A percentile compares a stretch with the other conserved stretches of the same genome.
Conservation (phyloP, 2,113 vertebrate species). For the Misgurnus mizolepis region DNA sequence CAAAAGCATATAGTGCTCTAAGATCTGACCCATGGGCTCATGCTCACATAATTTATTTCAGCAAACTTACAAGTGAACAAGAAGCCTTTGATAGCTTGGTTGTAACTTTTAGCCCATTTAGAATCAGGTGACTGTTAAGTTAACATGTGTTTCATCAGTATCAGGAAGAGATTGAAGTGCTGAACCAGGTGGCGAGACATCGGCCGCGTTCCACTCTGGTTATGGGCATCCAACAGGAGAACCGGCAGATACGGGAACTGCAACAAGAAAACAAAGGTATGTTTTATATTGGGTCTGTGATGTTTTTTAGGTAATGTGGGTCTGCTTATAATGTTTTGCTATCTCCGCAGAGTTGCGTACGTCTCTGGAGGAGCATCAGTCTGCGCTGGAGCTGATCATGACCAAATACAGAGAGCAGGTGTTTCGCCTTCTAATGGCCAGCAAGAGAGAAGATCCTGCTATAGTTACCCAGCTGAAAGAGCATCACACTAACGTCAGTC, state of each 20-base stretch:
- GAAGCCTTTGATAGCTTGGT: too few relatives aligned
- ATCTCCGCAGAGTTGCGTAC: conserved; percentile 83
- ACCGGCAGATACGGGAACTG: conserved; percentile 92
- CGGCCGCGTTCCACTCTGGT: conserved; percentile 93
- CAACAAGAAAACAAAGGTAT: conserved; percentile 98
- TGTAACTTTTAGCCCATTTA: too few relatives aligned
- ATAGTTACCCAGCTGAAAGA: conserved; percentile 92
- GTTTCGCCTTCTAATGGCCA: conserved; percentile 91
- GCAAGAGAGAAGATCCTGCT: conserved; percentile 89
- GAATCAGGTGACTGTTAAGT: neutral
- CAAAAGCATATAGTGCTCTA: too few relatives aligned
- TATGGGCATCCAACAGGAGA: conserved; percentile 97
- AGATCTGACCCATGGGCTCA: too few relatives aligned
- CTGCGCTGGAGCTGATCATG: conserved; percentile 97
- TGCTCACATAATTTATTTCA: too few relatives aligned
- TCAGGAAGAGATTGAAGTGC: conserved; percentile 92
- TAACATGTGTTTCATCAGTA: conserved; percentile 74
- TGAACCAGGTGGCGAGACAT: conserved; percentile 95
- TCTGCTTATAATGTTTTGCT: neutral
- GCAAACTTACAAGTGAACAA: too few relatives aligned
- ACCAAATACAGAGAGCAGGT: conserved; percentile 97
- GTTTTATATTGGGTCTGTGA: neutral
- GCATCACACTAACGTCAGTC: conserved; percentile 89
- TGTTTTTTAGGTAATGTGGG: neutral
- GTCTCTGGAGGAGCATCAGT: conserved; percentile 96